Evolutionary conservation across 1,140 invertebrate genomes (phyloP).

Genomic region (Lasioglossum albipes): DNA sequence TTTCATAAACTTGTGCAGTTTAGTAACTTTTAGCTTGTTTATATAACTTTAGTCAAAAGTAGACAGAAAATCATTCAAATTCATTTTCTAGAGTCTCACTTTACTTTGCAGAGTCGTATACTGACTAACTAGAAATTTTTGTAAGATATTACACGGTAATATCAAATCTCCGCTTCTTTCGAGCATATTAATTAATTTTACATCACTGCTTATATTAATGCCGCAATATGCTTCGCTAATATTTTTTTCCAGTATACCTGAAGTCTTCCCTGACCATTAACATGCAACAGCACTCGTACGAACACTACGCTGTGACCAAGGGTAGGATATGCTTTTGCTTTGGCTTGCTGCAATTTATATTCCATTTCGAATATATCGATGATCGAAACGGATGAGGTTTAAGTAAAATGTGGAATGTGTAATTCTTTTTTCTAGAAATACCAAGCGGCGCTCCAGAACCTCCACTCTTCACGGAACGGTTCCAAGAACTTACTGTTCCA

Average conservation of each 20-base stretch:
- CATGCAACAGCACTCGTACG: conserved; percentile 47
- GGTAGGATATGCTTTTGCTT: conserved; percentile 52
- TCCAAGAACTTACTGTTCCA: conserved; percentile 90
- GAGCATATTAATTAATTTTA: background rate
- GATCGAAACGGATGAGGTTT: background rate
- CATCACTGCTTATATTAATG: conserved; percentile 34
- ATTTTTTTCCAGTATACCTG: conserved; percentile 57
- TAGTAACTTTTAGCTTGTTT: too few species aligned
- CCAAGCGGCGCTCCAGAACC: conserved; percentile 87
- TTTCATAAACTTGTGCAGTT: too few species aligned
- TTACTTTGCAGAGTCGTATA: too few species aligned
- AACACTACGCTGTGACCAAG: conserved; percentile 35
- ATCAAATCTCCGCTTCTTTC: background rate
- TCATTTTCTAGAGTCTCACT: too few species aligned
- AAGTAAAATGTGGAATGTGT: background rate
- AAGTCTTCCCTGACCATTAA: conserved; percentile 47
- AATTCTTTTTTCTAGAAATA: conserved; percentile 80
- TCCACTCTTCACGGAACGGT: conserved; percentile 92
- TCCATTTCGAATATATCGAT: background rate
- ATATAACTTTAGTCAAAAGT: too few species aligned
- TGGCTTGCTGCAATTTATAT: conserved; percentile 22
- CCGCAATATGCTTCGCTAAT: conserved; percentile 46
- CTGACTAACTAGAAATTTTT: too few species aligned
- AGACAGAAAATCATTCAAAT: too few species aligned
- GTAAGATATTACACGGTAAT: too few species aligned